Conservation (phyloP, 2,797 vertebrate species). For the Gastrophryne carolinensis region DNA sequence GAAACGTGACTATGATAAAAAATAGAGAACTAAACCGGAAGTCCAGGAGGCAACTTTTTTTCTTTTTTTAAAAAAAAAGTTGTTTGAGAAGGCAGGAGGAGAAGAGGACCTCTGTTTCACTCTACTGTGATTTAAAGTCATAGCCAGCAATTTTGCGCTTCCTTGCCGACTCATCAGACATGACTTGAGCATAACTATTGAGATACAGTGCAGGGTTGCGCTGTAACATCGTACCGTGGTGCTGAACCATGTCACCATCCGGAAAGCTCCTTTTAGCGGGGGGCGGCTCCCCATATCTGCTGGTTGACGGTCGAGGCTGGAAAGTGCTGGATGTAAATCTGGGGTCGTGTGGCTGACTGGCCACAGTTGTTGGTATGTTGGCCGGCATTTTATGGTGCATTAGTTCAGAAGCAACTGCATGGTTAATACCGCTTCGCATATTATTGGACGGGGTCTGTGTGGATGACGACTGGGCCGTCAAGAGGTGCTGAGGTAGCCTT, state of each 20-base stretch:
- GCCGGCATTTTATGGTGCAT: not conserved
- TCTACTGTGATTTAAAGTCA: not conserved
- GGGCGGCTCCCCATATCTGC: not conserved
- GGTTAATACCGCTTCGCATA: not conserved
- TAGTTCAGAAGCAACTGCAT: not conserved
- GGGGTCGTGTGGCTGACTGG: not conserved
- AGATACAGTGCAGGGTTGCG: not conserved
- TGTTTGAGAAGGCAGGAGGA: not conserved
- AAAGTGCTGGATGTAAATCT: not conserved
- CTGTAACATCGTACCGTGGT: not conserved
- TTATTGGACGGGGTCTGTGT: not conserved
- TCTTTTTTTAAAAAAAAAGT: too few relatives aligned
- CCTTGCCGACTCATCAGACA: not conserved
- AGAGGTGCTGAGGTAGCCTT: not conserved
- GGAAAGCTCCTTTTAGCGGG: not conserved
- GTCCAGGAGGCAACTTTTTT: not conserved
- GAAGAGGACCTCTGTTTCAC: not conserved
- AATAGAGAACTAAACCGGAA: not conserved
- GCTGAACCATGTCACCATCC: not conserved
- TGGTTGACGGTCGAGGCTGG: not conserved
- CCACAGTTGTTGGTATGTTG: not conserved
- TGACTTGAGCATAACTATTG: not conserved
- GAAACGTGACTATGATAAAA: not conserved
- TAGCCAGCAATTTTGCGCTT: not conserved
- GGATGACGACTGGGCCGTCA: not conserved